phyloP scores from a whole-genome alignment of 92 coral and sea anemone species.

The Zoanthus sociatus region DNA sequence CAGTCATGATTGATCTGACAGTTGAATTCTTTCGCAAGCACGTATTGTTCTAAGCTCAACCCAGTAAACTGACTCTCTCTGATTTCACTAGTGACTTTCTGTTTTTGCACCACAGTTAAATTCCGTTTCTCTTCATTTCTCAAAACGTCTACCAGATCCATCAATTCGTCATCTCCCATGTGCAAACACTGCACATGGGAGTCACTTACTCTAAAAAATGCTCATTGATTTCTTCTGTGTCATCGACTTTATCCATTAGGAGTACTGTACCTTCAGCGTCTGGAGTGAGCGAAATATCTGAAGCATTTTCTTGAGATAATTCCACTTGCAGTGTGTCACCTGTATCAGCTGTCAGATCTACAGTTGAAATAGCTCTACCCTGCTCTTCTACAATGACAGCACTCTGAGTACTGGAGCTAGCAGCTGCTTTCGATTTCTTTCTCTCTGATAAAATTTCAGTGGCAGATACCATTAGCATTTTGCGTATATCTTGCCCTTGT shows the following conservation, averaged over 20 bases:
- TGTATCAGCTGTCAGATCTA: not conserved
- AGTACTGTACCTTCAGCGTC: not conserved
- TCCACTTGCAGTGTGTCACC: constrained; percentile 10
- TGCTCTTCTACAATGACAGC: not conserved
- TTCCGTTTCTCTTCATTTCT: constrained; percentile 50
- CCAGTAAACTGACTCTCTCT: constrained; percentile 73
- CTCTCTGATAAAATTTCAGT: not conserved
- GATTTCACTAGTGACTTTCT: constrained; percentile 59
- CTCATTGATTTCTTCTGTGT: not conserved
- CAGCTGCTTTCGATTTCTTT: constrained; percentile 7
- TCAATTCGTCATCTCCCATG: constrained; percentile 9
- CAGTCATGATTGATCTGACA: constrained; percentile 64
- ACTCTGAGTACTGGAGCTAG: not conserved
- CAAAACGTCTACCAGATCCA: not conserved
- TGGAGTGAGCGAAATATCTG: not conserved
- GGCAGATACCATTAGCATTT: constrained; percentile 6
- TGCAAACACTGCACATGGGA: constrained; percentile 7
- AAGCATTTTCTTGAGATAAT: not conserved
- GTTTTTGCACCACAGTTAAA: constrained; percentile 47
- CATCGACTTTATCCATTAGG: not conserved
- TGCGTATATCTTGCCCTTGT: constrained; percentile 20
- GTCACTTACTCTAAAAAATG: constrained; percentile 26
- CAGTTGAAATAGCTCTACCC: not conserved
- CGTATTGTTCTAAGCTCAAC: constrained; percentile 63
- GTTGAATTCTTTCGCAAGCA: constrained; percentile 63